Base-by-base conservation (phyloP, 2,888 invertebrate species). In the Itoplectis maculator region DNA sequence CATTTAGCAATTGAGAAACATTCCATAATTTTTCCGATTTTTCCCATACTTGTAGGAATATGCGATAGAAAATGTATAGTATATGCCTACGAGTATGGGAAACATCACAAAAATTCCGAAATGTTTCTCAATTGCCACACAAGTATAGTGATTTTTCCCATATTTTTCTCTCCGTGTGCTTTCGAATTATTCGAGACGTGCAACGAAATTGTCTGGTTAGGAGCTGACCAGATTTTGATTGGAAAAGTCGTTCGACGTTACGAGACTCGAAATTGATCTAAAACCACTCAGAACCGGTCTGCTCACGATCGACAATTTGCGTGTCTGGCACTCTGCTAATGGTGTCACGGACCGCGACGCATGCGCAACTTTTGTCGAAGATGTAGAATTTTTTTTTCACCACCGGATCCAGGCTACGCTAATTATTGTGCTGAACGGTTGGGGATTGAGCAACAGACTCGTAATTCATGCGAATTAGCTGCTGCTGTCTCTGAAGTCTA, bases 391-490 rank as follows among this genome's bases (percentile, higher is more conserved):
- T 59, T 59, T 74, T 59, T 68, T 59, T 59, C 69, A 63, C 23
- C 20, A 61, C 23, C 37, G 20, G 15, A 47, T 40, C 42, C 20
- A 29, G 47, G 54, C 59, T 15, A 29, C n/a, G 49, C 63, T 82
- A 80, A 83, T 77, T 77, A 83, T 77, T 77, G 56, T 72, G 29
- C 15, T 18, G 66, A 66, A 29, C 68, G 66, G 47, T 37, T 68
- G 72, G 40, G n/a, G 49, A 69, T 80, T 69, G 35, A 63, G 37
- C 54, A 65, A 66, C 45, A 47, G 1, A 23, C 59, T 54, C 69
- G 49, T 81, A 75, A 82, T 65, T 75, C 59, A 65, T 83, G 73
- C 37, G 66, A 82, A 82, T 79, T 82, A 54, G 23, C 45, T 9
- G 11, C 29, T 61, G n/a, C 47, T 40, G 79, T 61, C 69, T 59